Evolutionary conservation across 1,140 invertebrate genomes (phyloP), one percentile per base, ranked within the genome.

Genomic region (Cataglyphis hispanica): DNA sequence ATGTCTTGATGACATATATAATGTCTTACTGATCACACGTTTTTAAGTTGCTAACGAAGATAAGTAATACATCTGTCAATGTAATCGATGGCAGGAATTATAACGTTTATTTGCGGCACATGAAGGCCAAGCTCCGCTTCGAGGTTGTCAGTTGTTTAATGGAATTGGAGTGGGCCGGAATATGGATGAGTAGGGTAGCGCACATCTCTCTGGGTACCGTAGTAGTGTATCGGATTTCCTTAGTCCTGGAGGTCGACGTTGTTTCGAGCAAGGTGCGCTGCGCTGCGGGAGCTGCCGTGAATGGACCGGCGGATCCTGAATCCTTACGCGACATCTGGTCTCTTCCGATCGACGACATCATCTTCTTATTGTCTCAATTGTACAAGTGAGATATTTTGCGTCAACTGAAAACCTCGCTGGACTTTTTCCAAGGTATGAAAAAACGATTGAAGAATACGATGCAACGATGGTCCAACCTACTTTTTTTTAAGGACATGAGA

Each of bases 251-350:
- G 90, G 81, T 89, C 88, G 84, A 89, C 89, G 85, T 89, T 91
- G 91, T 88, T 88, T 77, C 84, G 84, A 90, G 91, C 91, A 91
- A 91, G 92, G 91, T 92, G 88, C 87, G 70, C 84, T 56, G 13
- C 27, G 50, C 70, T 56, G 67, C 87, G 50, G 85, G 61, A 91
- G 81, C 78, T 83, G 25, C 90, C 86, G 90, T 92, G 92, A 93
- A 93, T 92, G 91, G 87, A 66, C 87, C 90, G 76, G 78, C 61
- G 87, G 86, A 75, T 86, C 87, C 84, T 89, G 91, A 92, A 89
- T 93, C 88, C 87, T 91, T 91, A 90, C 81, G 90, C 87, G 90
- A 93, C 92, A 93, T 92, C 91, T 93, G 92, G 91, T 37, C 90
- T 89, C 89, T 75, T 74, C 58, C 16, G 72, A 66, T 75, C 66